A percentile compares a stretch with the other conserved stretches of the same genome.
phyloP scores from a whole-genome alignment of 2,113 vertebrate species.

The Passer montanus region DNA sequence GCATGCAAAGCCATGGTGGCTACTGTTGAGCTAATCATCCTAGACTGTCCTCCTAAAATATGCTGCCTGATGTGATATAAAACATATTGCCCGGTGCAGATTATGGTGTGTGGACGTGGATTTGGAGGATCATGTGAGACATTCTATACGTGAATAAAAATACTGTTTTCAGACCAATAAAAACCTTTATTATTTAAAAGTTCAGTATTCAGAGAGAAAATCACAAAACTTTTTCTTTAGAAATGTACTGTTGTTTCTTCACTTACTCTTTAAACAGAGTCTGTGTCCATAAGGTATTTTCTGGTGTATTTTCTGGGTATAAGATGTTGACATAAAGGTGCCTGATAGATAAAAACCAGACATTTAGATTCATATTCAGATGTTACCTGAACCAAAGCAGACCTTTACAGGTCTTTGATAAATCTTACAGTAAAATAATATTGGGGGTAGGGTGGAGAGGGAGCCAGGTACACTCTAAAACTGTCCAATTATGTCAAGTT shows the following conservation, averaged over 20 bases:
- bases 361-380: not conserved
- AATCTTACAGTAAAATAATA: constrained; percentile 9
- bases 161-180: not conserved
- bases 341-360: not conserved
- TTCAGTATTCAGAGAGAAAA: not conserved
- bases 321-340: constrained; percentile 36
- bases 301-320: constrained; percentile 7
- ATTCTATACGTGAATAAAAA: constrained; percentile 25
- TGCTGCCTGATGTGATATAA: accelerated
- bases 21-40: not conserved
- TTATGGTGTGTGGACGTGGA: accelerated
- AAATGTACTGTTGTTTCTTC: constrained; percentile 10
- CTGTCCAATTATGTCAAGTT: not conserved
- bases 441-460: not conserved
- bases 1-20: not conserved
- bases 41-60: not conserved
- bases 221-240: not conserved
- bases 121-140: not conserved
- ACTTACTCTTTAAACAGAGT: constrained; percentile 47
- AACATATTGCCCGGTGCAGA: not conserved
- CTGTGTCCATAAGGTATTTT: constrained; percentile 18
- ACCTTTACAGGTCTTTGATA: not conserved
- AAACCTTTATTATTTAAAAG: not conserved
- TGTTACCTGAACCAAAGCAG: not conserved
- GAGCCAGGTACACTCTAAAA: not conserved